Evolutionary conservation across 1,140 invertebrate species (phyloP), one percentile per base, ranked within the genome.

Genomic region (Pectinophora gossypiella): DNA sequence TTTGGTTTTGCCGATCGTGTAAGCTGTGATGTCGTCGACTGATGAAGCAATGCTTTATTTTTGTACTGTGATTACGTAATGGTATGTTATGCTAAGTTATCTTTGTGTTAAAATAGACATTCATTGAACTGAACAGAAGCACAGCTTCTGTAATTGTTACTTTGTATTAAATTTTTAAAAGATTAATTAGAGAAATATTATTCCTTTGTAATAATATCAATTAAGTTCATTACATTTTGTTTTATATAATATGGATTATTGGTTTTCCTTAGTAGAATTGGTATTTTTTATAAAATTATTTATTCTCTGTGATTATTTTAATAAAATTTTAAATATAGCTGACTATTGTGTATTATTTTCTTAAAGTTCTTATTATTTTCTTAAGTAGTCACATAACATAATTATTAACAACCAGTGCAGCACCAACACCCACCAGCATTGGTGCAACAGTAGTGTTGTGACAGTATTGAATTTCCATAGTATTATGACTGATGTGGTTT

Each of bases 21-120:
- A 67, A 74, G 72, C 77, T 85, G 80, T 84, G 83, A 85, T 84
- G 77, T 74, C 61, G 62, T 71, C 65, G 64, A 76, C 72, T 73
- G 73, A 81, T 80, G 64, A 76, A 79, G 75, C 71, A 67, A 82
- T 85, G 82, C 82, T 85, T 85, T 85, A 84, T 76, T 84, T 78
- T 82, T 84, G 66, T 83, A 83, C 80, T 85, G 80, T 84, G 80
- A 84, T 85, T 77, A 78, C 65, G 54, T 77, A 68, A 73, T 76
- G 70, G 59, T 78, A 75, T 79, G 68, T 78, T 73, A 75, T 70
- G 61, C 63, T 79, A 76, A 73, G 65, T 72, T 70, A 67, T 68
- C 53, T 51, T 63, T 69, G 53, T 66, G 56, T 65, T 61, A 53
- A 51, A 56, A 66, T 65, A 56, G 7, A 62, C 56, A 60, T 59